phyloP scores from a whole-genome alignment of 2,888 invertebrate genomes.

The Temnothorax rugatulus region DNA sequence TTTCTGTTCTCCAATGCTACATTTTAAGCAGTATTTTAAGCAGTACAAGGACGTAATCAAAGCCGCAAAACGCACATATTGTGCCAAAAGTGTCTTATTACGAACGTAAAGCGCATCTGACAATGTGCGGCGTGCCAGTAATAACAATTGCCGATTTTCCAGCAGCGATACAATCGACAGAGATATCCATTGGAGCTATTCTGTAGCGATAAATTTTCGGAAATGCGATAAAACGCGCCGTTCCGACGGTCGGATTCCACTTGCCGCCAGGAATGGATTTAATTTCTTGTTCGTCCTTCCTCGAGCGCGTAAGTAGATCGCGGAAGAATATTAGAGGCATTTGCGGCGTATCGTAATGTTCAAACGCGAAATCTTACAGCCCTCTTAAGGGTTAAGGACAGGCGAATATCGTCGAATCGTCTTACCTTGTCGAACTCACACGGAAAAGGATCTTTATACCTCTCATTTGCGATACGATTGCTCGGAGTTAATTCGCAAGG shows the following conservation, averaged over 20 bases:
- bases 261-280: slow-evolving; percentile 67
- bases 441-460: slow-evolving; percentile 54
- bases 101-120: neutral
- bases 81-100: slow-evolving; percentile 24
- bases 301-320: slow-evolving; percentile 3
- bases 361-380: slow-evolving; percentile 71
- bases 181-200: slow-evolving; percentile 69
- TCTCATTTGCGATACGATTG: slow-evolving; percentile 61
- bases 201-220: slow-evolving; percentile 73
- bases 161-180: slow-evolving; percentile 55
- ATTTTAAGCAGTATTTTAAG: slow-evolving; percentile 21
- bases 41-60: neutral
- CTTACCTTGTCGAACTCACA: slow-evolving; percentile 62
- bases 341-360: slow-evolving; percentile 67
- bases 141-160: slow-evolving; percentile 69
- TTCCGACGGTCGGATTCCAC: slow-evolving; percentile 68
- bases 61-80: neutral
- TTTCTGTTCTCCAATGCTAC: neutral
- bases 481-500: slow-evolving; percentile 43
- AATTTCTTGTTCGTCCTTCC: slow-evolving; percentile 63
- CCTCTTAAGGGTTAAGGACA: slow-evolving; percentile 72
- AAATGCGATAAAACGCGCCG: slow-evolving; percentile 73
- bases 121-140: slow-evolving; percentile 49
- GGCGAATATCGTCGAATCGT: slow-evolving; percentile 70
- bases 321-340: slow-evolving; percentile 52